Percentiles rank a stretch among this genome's conserved stretches.
These are phyloP conservation scores for Cardinalis cardinalis DNA, from an alignment of 2,113 vertebrate species.

Conservation along the genomic window DNA sequence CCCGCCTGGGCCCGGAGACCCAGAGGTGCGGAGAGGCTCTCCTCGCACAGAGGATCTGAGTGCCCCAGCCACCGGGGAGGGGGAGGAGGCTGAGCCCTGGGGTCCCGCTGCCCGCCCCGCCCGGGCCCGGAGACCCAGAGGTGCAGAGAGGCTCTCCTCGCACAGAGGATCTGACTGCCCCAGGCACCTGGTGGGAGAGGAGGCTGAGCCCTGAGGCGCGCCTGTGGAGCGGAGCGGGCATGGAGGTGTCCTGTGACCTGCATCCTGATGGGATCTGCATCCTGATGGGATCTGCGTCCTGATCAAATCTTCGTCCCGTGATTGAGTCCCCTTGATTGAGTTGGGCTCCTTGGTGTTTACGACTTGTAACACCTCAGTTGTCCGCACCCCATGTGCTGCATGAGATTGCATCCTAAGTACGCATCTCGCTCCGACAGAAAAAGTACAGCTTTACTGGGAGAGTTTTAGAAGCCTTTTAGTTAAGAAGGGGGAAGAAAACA, in stretches of 20 bases:
- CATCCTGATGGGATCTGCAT: neutral
- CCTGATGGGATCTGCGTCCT: neutral
- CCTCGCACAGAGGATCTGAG: rapidly evolving
- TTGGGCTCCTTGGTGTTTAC: neutral
- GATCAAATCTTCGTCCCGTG: neutral
- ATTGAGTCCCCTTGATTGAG: neutral
- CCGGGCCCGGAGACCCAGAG: neutral
- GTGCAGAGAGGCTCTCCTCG: rapidly evolving
- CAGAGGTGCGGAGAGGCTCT: rapidly evolving
- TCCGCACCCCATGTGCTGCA: rapidly evolving
- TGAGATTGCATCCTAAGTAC: neutral
- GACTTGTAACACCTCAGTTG: rapidly evolving
- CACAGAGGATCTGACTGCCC: rapidly evolving
- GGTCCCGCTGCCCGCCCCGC: neutral
- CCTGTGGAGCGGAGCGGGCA: too few relatives aligned
- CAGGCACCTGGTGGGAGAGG: rapidly evolving
- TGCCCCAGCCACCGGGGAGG: rapidly evolving
- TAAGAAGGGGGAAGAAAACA: rapidly evolving
- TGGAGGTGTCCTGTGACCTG: neutral
- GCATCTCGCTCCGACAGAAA: neutral
- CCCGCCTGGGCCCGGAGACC: neutral
- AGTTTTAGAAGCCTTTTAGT: neutral
- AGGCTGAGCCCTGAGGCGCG: too few relatives aligned
- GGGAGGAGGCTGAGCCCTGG: too few relatives aligned
- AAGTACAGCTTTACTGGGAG: neutral